Evolutionary conservation across 2,797 vertebrate genomes (phyloP).

Genomic region (Anabas testudineus): DNA sequence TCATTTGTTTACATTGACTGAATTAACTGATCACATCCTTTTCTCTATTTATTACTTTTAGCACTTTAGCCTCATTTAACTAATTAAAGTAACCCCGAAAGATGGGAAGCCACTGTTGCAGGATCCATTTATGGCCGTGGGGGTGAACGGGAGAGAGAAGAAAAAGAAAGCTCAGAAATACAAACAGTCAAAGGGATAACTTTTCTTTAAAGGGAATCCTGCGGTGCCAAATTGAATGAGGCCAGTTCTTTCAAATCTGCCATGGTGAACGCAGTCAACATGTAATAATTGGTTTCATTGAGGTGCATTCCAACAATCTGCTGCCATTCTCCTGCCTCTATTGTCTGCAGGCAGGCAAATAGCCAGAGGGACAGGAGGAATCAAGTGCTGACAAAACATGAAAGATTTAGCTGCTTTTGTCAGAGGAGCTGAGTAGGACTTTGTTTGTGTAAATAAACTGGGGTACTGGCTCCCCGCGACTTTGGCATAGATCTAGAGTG

Average conservation of each 20-base stretch:
- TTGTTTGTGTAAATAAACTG: slow-evolving; percentile 99
- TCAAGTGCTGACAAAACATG: slow-evolving; percentile 99
- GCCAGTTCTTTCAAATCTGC: slow-evolving; percentile 99
- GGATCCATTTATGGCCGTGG: slow-evolving; percentile 95
- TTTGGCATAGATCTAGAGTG: slow-evolving; percentile 67
- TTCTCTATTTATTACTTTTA: slow-evolving; percentile 74
- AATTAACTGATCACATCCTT: slow-evolving; percentile 66
- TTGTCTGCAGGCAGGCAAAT: slow-evolving; percentile 99
- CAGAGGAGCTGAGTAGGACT: slow-evolving; percentile 98
- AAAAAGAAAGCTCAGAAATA: slow-evolving; percentile 98
- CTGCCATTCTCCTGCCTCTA: slow-evolving; percentile 98
- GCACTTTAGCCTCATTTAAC: slow-evolving; percentile 91
- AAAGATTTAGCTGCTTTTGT: slow-evolving; percentile 99
- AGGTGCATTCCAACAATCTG: slow-evolving; percentile 99
- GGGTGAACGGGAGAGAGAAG: slow-evolving; percentile 65
- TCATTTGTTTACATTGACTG: slow-evolving; percentile 15
- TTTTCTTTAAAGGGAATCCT: slow-evolving; percentile 99
- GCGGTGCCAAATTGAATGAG: slow-evolving; percentile 99
- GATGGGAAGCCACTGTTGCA: slow-evolving; percentile 90
- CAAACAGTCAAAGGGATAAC: slow-evolving; percentile 99
- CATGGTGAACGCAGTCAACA: slow-evolving; percentile 99
- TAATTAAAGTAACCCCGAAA: slow-evolving; percentile 98
- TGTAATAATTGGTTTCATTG: slow-evolving; percentile 99
- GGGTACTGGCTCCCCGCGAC: slow-evolving; percentile 87
- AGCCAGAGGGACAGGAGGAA: slow-evolving; percentile 99